phyloP scores from a whole-genome alignment of 2,888 invertebrate genomes.

The Amitus sp. region DNA sequence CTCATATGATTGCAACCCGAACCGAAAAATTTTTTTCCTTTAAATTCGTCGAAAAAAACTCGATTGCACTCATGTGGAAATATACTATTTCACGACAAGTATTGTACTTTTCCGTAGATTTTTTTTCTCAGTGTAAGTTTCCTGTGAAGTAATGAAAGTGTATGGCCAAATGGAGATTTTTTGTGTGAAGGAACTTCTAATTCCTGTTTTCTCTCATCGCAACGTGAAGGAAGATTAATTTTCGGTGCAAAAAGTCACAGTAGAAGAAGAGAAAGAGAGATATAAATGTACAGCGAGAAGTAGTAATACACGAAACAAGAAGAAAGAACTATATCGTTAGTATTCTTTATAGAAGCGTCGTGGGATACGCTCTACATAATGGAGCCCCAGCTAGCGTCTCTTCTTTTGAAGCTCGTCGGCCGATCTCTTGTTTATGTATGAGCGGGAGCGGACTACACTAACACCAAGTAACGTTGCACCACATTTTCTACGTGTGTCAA shows the following conservation, averaged over 20 bases:
- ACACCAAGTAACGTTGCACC: constrained; percentile 40
- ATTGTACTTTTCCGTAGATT: too few species aligned
- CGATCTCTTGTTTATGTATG: constrained; percentile 66
- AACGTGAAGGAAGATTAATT: too few species aligned
- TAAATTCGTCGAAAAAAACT: too few species aligned
- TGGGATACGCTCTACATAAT: constrained; percentile 66
- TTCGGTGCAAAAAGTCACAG: constrained; percentile 19
- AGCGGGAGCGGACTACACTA: constrained; percentile 60
- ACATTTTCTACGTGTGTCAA: constrained; percentile 41
- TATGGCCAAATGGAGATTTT: too few species aligned
- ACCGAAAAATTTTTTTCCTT: too few species aligned
- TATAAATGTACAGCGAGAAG: constrained; percentile 16
- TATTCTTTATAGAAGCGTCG: constrained; percentile 64
- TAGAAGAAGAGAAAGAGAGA: constrained; percentile 13
- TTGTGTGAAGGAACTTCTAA: too few species aligned
- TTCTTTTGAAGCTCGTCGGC: constrained; percentile 63
- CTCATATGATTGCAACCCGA: too few species aligned
- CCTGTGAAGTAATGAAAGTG: too few species aligned
- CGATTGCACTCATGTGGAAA: too few species aligned
- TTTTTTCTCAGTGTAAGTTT: too few species aligned
- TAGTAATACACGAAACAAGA: constrained; percentile 32
- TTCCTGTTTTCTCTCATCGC: too few species aligned
- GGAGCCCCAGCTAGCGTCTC: constrained; percentile 62
- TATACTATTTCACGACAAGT: too few species aligned
- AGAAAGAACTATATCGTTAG: constrained; percentile 64